These are phyloP conservation scores for Oryzias dopingdopingensis DNA, from an alignment of 2,797 vertebrate genomes.

Conservation along the genomic window DNA sequence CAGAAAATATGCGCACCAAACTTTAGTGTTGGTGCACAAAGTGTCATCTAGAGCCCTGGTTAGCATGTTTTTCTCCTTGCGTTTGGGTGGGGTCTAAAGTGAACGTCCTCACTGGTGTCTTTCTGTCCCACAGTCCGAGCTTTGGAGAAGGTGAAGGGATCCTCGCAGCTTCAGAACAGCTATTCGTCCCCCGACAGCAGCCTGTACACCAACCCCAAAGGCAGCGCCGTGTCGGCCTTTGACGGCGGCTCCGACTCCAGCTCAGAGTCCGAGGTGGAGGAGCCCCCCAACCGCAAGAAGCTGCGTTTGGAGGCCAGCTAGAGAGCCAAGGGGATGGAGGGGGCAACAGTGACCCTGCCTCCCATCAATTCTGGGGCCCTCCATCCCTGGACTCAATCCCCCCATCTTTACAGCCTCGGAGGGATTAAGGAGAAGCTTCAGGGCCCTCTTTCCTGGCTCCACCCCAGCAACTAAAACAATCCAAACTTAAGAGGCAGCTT, in stretches of 20 bases:
- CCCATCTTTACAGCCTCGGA: slow-evolving; percentile 23
- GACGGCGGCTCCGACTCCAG: slow-evolving; percentile 97
- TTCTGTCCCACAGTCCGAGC: slow-evolving; percentile 83
- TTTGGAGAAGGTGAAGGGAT: slow-evolving; percentile 96
- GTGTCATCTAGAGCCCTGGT: too few relatives aligned
- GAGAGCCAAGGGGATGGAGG: slow-evolving; percentile 33
- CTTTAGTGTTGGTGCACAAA: too few relatives aligned
- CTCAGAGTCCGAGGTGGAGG: slow-evolving; percentile 92
- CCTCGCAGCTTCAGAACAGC: slow-evolving; percentile 90
- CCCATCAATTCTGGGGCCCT: slow-evolving; percentile 19
- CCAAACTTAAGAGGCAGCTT: slow-evolving; percentile 79
- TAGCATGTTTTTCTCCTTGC: too few relatives aligned
- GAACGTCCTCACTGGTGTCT: background rate
- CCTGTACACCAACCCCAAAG: slow-evolving; percentile 98
- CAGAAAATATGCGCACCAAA: too few relatives aligned
- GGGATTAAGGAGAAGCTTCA: slow-evolving; percentile 52
- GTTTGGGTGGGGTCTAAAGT: too few relatives aligned
- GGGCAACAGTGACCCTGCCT: slow-evolving; percentile 20
- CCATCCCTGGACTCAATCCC: slow-evolving; percentile 51
- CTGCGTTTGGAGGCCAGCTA: slow-evolving; percentile 93
- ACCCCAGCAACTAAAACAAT: slow-evolving; percentile 52
- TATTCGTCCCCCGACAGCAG: slow-evolving; percentile 94
- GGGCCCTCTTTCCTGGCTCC: slow-evolving; percentile 23
- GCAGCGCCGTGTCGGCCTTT: slow-evolving; percentile 96
- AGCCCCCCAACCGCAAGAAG: slow-evolving; percentile 93